phyloP scores from a whole-genome alignment of 2,113 vertebrate species.

The Garra rufa region DNA sequence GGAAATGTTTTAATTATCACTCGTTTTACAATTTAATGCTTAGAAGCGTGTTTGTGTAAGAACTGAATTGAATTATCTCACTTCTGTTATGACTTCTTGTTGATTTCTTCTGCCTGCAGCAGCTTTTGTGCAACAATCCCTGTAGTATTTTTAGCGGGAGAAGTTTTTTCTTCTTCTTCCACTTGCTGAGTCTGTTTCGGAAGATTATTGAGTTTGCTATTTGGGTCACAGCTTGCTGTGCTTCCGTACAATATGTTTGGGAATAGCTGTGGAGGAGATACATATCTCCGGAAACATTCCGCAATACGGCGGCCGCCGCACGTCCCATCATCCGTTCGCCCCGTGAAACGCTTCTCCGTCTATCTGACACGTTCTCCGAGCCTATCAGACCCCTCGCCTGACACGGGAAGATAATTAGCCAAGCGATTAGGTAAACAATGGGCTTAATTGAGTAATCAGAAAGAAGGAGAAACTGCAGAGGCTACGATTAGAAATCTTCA shows the following conservation, averaged over 20 bases:
- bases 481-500: constrained; percentile 46
- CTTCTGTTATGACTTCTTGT: constrained; percentile 21
- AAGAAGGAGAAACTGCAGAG: constrained; percentile 39
- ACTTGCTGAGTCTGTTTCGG: constrained; percentile 53
- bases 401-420: constrained; percentile 56
- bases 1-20: constrained; percentile 1
- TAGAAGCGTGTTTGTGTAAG: neutral
- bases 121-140: constrained; percentile 40
- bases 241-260: constrained; percentile 49
- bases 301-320: neutral
- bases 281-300: constrained; percentile 50
- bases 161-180: constrained; percentile 42
- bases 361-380: neutral
- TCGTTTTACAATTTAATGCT: neutral
- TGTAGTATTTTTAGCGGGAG: constrained; percentile 54
- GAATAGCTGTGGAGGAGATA: constrained; percentile 46
- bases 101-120: constrained; percentile 23
- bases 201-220: constrained; percentile 63
- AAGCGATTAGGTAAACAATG: constrained; percentile 63
- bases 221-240: constrained; percentile 57
- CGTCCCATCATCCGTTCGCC: constrained; percentile 1
- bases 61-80: constrained; percentile 12
- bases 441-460: constrained; percentile 61
- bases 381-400: constrained; percentile 37
- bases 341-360: neutral